Base-by-base conservation (phyloP, 2,888 invertebrate species). In the Dascillus cervinus region DNA sequence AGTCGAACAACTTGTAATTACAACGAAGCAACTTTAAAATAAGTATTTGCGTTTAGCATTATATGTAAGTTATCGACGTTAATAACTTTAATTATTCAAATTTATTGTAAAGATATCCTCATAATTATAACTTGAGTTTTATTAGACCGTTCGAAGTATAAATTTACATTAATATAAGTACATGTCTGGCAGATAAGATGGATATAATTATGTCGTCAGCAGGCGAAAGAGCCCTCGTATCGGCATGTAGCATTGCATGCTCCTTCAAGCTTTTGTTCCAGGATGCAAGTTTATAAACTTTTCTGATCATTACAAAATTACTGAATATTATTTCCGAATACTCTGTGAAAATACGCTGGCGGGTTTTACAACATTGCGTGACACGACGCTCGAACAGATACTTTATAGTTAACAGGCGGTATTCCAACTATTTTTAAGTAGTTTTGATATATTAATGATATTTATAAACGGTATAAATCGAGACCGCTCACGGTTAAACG, bases 401-500 rank as follows among this genome's bases (percentile, higher is more conserved):
- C 39, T 44, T 44, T 44, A 41, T 34, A 37, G 33, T 35, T 17
- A 39, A 40, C 38, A 34, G 32, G 34, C 35, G 34, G 37, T 34
- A 26, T 43, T 31, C 32, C 24, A 30, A 41, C 28, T 30, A 32
- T 41, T 44, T 46, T 44, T 39, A 47, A 49, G 41, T 43, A 39
- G 41, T 43, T 44, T 37, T 49, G 45, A 49, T 45, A 49, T 49
- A 52, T 50, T 52, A 50, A 49, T 46, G 44, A 44, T 34, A 44
- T 47, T 46, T 42, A 47, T 50, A 50, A 51, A 50, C 43, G 39
- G 44, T 43, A 46, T 52, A 52, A 50, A 50, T 52, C 43, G 44
- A 49, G 49, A 47, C 46, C 43, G 41, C 40, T 49, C 39, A 32
- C 39, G 31, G 37, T 35, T 42, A 42, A 31, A 37, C 32, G 39